These are phyloP conservation scores for Eupithecia exiguata DNA, from an alignment of 2,888 invertebrate species.

Conservation along the genomic window DNA sequence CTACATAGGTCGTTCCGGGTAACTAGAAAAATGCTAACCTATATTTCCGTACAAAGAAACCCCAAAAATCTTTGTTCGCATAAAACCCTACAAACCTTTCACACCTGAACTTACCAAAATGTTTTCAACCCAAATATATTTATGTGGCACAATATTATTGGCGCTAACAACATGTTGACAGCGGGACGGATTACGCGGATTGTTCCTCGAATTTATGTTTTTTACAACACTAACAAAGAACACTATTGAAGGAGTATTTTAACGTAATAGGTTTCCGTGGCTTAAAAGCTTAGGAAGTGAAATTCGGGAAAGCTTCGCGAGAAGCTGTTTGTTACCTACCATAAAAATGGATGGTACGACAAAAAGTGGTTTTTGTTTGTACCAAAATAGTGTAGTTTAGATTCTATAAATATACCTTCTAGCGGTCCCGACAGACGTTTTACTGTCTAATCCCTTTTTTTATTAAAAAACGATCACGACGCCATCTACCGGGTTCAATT, in stretches of 20 bases:
- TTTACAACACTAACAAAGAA: conserved; percentile 31
- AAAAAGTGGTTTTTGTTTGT: background rate
- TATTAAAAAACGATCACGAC: too few species aligned
- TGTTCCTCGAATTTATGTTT: conserved; percentile 41
- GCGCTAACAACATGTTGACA: conserved; percentile 46
- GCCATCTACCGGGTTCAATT: too few species aligned
- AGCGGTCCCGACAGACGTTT: too few species aligned
- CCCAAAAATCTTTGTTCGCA: conserved; percentile 17
- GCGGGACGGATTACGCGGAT: conserved; percentile 42
- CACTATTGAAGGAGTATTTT: conserved; percentile 30
- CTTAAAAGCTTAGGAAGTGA: background rate
- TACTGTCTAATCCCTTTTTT: too few species aligned
- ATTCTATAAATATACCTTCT: background rate
- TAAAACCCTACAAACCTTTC: conserved; percentile 9
- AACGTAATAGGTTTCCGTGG: conserved; percentile 4
- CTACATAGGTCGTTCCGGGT: background rate
- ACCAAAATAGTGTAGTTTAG: background rate
- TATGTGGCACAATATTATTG: conserved; percentile 31
- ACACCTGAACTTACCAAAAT: conserved; percentile 11
- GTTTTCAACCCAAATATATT: conserved; percentile 23
- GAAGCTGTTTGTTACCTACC: background rate
- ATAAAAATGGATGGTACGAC: background rate
- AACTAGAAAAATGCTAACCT: background rate
- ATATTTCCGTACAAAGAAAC: background rate
- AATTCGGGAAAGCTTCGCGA: background rate